These are phyloP conservation scores for Chrysolina haemoptera DNA, from an alignment of 2,888 invertebrate species.

Conservation along the genomic window DNA sequence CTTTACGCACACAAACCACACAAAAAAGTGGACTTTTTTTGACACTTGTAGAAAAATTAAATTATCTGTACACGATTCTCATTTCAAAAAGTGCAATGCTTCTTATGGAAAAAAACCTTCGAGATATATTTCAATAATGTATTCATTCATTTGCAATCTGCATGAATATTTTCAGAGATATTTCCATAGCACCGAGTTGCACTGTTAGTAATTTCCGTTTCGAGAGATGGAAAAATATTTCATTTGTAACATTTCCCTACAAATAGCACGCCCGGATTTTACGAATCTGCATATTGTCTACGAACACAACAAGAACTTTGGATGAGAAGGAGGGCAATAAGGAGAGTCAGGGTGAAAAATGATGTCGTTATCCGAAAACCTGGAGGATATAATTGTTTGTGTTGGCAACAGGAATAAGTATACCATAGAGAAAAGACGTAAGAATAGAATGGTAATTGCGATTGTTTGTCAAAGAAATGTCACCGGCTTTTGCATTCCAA, in stretches of 20 bases:
- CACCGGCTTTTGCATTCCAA: background rate
- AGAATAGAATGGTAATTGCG: background rate
- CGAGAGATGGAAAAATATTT: slow-evolving; percentile 1
- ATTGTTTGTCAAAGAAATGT: background rate
- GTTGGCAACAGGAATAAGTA: background rate
- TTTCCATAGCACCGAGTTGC: slow-evolving; percentile 2
- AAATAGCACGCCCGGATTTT: background rate
- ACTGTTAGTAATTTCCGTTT: slow-evolving; percentile 8
- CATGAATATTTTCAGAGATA: background rate
- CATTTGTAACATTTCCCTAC: slow-evolving; percentile 9
- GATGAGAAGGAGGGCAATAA: background rate
- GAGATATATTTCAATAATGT: background rate
- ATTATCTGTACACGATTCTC: too few relatives aligned
- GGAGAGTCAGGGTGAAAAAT: slow-evolving; percentile 6
- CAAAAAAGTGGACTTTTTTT: too few relatives aligned
- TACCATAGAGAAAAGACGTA: background rate
- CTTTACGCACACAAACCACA: too few relatives aligned
- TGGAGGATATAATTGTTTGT: background rate
- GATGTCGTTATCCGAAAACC: background rate
- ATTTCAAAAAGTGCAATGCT: too few relatives aligned
- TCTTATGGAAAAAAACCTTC: too few relatives aligned
- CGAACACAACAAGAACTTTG: background rate
- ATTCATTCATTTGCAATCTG: background rate
- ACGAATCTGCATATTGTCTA: slow-evolving; percentile 9
- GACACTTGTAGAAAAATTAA: too few relatives aligned